Evolutionary conservation across 2,888 invertebrate species (phyloP).

Genomic region (Agriopis aurantiaria): DNA sequence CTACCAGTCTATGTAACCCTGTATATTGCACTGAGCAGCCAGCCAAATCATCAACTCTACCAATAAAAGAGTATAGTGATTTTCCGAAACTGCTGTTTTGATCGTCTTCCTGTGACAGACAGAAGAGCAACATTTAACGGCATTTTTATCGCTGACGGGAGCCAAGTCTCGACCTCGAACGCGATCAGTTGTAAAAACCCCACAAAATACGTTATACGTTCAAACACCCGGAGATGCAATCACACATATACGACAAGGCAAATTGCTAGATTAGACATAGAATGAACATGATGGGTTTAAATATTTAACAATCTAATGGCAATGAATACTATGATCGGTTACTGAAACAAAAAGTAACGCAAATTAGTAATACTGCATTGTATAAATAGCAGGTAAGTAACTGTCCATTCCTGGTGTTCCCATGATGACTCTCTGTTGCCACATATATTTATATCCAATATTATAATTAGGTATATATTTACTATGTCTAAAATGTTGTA

Average conservation of each 20-base stretch:
- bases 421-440: too few species aligned
- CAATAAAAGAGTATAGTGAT: slow-evolving; percentile 9
- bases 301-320: too few species aligned
- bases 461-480: too few species aligned
- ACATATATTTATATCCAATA: too few species aligned
- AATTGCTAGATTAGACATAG: background rate
- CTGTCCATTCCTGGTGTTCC: too few species aligned
- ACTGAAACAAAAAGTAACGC: too few species aligned
- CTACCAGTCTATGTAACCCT: too few species aligned
- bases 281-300: too few species aligned
- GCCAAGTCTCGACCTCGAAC: slow-evolving; percentile 63
- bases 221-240: slow-evolving; percentile 12
- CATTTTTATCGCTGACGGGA: slow-evolving; percentile 75
- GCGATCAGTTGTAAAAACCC: slow-evolving; percentile 33
- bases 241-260: background rate
- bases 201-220: slow-evolving; percentile 10
- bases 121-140: slow-evolving; percentile 68
- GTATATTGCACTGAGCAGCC: background rate
- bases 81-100: slow-evolving; percentile 13
- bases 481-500: too few species aligned
- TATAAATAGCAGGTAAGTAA: too few species aligned
- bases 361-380: too few species aligned
- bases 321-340: too few species aligned
- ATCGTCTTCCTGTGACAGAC: slow-evolving; percentile 35
- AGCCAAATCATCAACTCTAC: background rate